Percentiles rank a stretch among this genome's conserved stretches.
Conservation (phyloP, 2,113 vertebrate species). For the Dissostichus mawsoni region DNA sequence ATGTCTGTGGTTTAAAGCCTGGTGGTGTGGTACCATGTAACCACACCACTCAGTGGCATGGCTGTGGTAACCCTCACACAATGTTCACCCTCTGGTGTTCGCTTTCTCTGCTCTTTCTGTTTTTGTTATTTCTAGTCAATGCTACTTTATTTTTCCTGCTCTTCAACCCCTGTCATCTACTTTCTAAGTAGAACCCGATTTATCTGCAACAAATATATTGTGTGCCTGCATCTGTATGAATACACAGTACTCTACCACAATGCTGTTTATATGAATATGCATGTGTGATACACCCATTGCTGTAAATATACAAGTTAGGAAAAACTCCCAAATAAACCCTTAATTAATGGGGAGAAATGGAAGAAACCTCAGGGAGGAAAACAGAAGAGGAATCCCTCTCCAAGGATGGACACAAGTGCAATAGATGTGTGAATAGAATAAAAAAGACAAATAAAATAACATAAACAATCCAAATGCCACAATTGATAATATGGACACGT, state of each 20-base stretch:
- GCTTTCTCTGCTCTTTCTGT: not conserved
- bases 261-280: not conserved
- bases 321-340: not conserved
- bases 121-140: not conserved
- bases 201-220: not conserved
- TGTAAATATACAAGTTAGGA: not conserved
- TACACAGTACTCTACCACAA: not conserved
- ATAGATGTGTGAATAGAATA: too few species aligned
- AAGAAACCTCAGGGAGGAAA: too few species aligned
- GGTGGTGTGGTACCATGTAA: constrained; percentile 62
- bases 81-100: not conserved
- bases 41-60: constrained; percentile 62
- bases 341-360: too few species aligned
- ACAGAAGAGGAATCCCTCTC: too few species aligned
- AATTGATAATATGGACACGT: too few species aligned
- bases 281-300: not conserved
- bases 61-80: constrained; percentile 67
- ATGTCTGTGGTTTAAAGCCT: constrained; percentile 62
- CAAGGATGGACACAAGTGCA: too few species aligned
- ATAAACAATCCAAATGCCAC: not conserved
- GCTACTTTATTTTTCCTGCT: not conserved
- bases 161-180: not conserved
- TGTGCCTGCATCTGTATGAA: not conserved
- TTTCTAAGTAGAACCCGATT: not conserved
- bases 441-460: not conserved